These are phyloP conservation scores for Caenorhabditis sp. DNA, from an alignment of 2,888 invertebrate genomes.

Conservation along the genomic window DNA sequence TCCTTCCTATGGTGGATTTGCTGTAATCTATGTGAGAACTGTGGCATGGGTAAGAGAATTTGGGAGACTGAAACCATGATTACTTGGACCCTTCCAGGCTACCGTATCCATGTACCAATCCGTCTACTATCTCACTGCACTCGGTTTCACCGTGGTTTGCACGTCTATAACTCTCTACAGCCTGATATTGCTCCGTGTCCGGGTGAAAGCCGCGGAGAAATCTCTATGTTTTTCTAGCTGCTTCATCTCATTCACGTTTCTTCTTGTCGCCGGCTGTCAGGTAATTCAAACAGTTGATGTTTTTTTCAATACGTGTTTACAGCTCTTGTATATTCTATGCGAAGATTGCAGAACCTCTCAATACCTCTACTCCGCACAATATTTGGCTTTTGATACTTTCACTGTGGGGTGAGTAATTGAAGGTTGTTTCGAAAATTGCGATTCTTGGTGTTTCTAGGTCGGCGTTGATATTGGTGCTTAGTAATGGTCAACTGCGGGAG, in stretches of 20 bases:
- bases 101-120: constrained; percentile 42
- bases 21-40: constrained; percentile 14
- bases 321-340: constrained; percentile 4
- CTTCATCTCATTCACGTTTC: constrained; percentile 26
- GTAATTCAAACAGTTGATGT: not conserved
- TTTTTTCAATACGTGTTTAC: not conserved
- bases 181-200: constrained; percentile 23
- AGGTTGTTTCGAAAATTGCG: not conserved
- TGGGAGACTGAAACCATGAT: not conserved
- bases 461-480: constrained; percentile 3
- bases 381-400: constrained; percentile 19
- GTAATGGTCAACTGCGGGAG: constrained; percentile 2
- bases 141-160: constrained; percentile 18
- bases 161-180: constrained; percentile 32
- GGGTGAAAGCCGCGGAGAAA: constrained; percentile 38
- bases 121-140: constrained; percentile 25
- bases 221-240: constrained; percentile 25
- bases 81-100: constrained; percentile 26
- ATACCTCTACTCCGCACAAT: not conserved
- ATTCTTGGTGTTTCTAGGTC: constrained; percentile 6
- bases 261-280: constrained; percentile 22
- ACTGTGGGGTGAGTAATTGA: not conserved
- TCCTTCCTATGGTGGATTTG: constrained; percentile 35
- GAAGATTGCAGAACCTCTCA: not conserved
- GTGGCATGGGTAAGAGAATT: constrained; percentile 33